Base-by-base conservation (phyloP, 2,113 vertebrate genomes). In the Cettia cetti region DNA sequence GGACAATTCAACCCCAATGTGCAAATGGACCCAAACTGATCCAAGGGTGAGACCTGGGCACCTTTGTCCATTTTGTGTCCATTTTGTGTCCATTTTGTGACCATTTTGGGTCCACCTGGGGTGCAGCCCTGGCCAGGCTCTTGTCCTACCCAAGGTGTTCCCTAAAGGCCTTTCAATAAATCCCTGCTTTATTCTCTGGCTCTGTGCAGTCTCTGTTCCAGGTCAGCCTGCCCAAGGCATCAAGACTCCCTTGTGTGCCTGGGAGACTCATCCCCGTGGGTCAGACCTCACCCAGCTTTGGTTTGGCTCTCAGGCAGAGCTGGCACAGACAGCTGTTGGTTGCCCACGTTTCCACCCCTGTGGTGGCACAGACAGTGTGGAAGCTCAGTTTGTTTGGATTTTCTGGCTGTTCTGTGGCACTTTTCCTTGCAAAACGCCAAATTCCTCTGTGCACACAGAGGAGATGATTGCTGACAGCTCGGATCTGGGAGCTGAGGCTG, bases 311-410 rank as follows among this genome's bases (percentile, higher is more conserved):
- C 78, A 22, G 59, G 61, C 40, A 76, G 50, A 17, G 66, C 6
- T 82, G 61, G 64, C 57, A 35, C 68, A 78, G 26, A 30, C 54
- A 24, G 4, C 47, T 35, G 23, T 5, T 30, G 26, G 21, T 61
- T 8, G 86, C 31, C 75, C 78, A 56, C 5, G 0, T 23, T 30
- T 20, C 26, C 49, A 23, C 24, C 87, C 10, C 17, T 21, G 3
- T 26, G 0, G 7, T 19, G 63, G 13, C 24, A 2, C 4, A 88
- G 69, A 1, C 40, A 74, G 49, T 0, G 3, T 65, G 82, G n/a
- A 35, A 57, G 37, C 31, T 15, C n/a, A 72, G 82, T 85, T 88
- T 90, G 74, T 96, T 90, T 92, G 90, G 82, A 66, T 35, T 80
- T 76, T 68, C 63, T 30, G 45, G 65, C 90, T 90, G 79, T 40